Base-by-base conservation (phyloP, 2,888 invertebrate species). In the Darwinula stevensoni region DNA sequence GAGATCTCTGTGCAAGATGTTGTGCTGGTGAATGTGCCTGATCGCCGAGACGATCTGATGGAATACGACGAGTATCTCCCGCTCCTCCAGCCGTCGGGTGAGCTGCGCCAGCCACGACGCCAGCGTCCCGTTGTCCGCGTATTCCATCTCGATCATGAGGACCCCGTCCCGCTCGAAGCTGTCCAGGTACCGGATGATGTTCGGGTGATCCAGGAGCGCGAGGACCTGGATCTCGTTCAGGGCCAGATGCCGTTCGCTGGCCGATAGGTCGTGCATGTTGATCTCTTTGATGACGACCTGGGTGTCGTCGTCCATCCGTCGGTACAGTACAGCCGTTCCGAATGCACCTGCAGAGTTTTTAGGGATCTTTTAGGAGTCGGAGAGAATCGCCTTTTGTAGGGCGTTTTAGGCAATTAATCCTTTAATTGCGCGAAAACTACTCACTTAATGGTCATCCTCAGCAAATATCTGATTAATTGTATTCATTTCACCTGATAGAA, bases 71-170 rank as follows among this genome's bases (percentile, higher is more conserved):
- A 70, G 50, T 29, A 68, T 58, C 37, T 63, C 62, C 36, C 57
- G 51, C 45, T 72, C 71, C 2, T 61, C 57, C 33, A 71, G 50
- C 4, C 56, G 45, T 6, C 44, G 47, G 17, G 56, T 52, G 16
- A 59, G 55, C 27, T 55, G 52, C 16, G 58, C 49, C 27, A 72
- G 55, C 37, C 61, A 58, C 42, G 69, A 66, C 1, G 66, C 60
- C 36, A 72, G 46, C 3, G 67, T 71, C 6, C 70, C 71, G 13
- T 66, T 67, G 46, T 71, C 67, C 3, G 70, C 71, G 46, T 68
- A 73, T 45, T 72, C 71, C 69, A 72, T 72, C 49, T 72, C 67
- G 37, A 71, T 71, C 46, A 67, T 59, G 15, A 71, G 48, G 16
- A 57, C 46, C 6, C 67, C 67, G 40, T 69, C 66, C 41, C 62